Evolutionary conservation across 2,888 invertebrate genomes (phyloP).

Genomic region (Spilarctia lutea): DNA sequence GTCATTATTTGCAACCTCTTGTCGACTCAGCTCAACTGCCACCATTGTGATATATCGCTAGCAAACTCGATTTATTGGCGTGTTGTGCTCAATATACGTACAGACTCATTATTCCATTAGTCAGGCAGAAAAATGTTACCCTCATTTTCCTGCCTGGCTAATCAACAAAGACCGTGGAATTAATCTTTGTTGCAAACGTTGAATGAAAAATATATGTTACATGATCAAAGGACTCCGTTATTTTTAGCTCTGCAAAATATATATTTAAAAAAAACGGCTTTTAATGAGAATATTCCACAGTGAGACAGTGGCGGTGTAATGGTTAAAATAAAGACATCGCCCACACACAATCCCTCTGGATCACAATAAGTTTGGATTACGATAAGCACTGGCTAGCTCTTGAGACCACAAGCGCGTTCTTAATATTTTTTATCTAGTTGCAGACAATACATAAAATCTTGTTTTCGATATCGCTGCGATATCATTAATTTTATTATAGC

Average conservation of each 20-base stretch:
- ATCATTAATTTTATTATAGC: neutral
- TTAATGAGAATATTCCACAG: neutral
- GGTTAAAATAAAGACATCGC: neutral
- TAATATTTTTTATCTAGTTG: neutral
- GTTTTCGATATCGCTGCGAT: neutral
- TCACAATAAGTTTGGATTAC: constrained; percentile 3
- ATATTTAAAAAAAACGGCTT: neutral
- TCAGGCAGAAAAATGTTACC: constrained; percentile 32
- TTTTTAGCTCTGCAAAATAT: neutral
- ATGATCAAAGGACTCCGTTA: neutral
- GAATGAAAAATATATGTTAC: neutral
- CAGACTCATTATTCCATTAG: constrained; percentile 54
- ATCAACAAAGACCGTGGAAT: constrained; percentile 1
- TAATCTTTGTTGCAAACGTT: neutral
- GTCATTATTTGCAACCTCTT: constrained; percentile 76
- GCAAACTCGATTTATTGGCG: constrained; percentile 71
- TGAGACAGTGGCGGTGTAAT: neutral
- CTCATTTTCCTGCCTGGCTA: constrained; percentile 2
- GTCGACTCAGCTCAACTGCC: constrained; percentile 70
- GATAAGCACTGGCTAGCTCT: neutral
- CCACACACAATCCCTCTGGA: neutral
- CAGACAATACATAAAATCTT: neutral
- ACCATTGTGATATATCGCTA: constrained; percentile 68
- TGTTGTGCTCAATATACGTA: constrained; percentile 60
- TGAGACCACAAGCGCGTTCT: neutral